Percentiles rank a stretch among this genome's conserved stretches.
These are phyloP conservation scores for Lineus longissimus DNA, from an alignment of 1,140 invertebrate species.

Conservation along the genomic window DNA sequence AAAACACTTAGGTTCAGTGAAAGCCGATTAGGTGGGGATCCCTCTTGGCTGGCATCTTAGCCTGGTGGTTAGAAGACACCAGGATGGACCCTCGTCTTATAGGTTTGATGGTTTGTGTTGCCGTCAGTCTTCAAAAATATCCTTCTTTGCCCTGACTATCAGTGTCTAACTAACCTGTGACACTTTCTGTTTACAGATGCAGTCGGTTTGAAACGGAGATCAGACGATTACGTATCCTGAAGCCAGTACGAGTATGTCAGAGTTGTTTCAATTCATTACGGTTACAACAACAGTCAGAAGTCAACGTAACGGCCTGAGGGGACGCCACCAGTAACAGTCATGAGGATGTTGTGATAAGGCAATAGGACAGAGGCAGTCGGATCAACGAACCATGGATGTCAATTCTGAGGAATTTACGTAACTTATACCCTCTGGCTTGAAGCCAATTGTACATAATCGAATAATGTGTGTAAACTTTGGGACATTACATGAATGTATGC, in stretches of 20 bases:
- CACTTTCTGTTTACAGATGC: constrained; percentile 61
- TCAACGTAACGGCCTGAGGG: not conserved
- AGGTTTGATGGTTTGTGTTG: not conserved
- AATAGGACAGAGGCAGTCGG: no score
- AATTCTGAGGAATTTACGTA: no score
- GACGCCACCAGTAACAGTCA: no score
- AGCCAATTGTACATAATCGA: no score
- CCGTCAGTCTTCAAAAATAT: not conserved
- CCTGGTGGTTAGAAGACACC: not conserved
- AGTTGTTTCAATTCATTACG: constrained; percentile 64
- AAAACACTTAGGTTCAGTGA: constrained; percentile 9
- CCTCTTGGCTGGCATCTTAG: not conserved
- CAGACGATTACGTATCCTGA: constrained; percentile 79
- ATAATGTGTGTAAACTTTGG: no score
- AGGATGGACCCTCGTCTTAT: not conserved
- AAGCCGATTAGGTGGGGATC: constrained; percentile 5
- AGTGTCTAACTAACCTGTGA: not conserved
- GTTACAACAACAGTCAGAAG: constrained; percentile 29
- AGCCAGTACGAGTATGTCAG: constrained; percentile 87
- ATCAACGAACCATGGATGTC: no score
- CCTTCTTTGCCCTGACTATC: not conserved
- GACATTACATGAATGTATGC: no score
- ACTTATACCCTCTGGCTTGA: no score
- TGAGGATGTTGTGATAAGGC: no score
- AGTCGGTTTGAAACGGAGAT: constrained; percentile 94